phyloP scores from a whole-genome alignment of 2,113 vertebrate species.

The Odocoileus virginianus region DNA sequence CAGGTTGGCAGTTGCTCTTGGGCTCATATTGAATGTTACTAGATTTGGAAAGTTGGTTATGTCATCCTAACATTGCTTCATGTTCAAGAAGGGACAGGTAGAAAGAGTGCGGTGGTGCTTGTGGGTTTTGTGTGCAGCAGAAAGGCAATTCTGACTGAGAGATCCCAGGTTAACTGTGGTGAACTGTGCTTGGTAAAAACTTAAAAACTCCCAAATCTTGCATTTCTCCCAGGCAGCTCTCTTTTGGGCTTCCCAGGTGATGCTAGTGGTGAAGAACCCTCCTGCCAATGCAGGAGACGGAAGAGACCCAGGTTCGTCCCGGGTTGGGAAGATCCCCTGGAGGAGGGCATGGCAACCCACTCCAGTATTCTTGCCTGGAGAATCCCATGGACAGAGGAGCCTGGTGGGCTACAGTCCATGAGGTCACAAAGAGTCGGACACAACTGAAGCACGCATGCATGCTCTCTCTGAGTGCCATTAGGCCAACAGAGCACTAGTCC shows the following conservation, averaged over 20 bases:
- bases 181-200: neutral
- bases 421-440: neutral
- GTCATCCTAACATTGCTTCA: neutral
- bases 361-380: neutral
- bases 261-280: neutral
- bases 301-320: neutral
- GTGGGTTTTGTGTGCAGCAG: neutral
- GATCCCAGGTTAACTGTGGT: neutral
- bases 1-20: neutral
- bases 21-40: neutral
- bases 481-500: neutral
- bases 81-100: conserved; percentile 1
- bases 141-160: neutral
- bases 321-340: neutral
- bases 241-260: neutral
- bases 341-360: neutral
- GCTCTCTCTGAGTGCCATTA: neutral
- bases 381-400: neutral
- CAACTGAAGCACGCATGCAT: neutral
- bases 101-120: neutral
- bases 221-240: neutral
- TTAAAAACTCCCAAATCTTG: neutral
- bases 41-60: conserved; percentile 25
- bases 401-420: neutral
- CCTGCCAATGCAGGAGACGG: neutral